Evolutionary conservation across 2,797 vertebrate genomes (phyloP), one percentile per base, ranked within the genome.

Genomic region (Helostoma temminkii): DNA sequence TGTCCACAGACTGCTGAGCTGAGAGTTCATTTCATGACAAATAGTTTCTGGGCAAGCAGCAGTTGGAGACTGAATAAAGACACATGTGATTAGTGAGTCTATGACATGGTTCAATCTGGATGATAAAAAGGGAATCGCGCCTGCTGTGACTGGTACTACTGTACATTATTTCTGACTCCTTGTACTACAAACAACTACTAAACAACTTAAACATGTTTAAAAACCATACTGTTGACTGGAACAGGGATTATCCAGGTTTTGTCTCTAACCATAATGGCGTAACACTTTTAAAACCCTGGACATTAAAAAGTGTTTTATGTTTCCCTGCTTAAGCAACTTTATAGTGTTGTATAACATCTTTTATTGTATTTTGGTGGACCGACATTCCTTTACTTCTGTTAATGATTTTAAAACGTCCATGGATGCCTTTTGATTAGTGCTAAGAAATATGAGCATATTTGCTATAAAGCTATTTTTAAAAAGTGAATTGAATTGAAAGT

Each of bases 1-100:
- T 37, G 6, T 74, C 82, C 83, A 30, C 84, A 89, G 74, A 73
- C 70, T 76, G 83, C 74, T 74, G 76, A 85, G 82, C 39, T 7
- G 32, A 57, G 71, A 47, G 71, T 66, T 77, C 25, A 34, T 56
- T 60, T 67, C 52, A 42, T 47, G 71, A 88, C 80, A 67, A 47
- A 66, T 66, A 45, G 69, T 73, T 82, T 84, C 60, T 83, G 73
- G 66, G 65, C 66, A 34, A 26, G 53, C 36, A 10, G 8, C 18
- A 43, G 12, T 26, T 32, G 47, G 6, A 48, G 26, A 50, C 74
- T 64, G 71, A 78, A 32, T 5, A 41, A 65, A 60, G 53, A 72
- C 55, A 82, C 71, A 77, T 63, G 73, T 72, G 83, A 84, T 71
- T 59, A 68, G 68, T 37, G 65, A 55, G 70, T 1, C 61, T n/a